These are phyloP conservation scores for Pinna nobilis DNA, from an alignment of 1,140 invertebrate genomes.

Conservation along the genomic window DNA sequence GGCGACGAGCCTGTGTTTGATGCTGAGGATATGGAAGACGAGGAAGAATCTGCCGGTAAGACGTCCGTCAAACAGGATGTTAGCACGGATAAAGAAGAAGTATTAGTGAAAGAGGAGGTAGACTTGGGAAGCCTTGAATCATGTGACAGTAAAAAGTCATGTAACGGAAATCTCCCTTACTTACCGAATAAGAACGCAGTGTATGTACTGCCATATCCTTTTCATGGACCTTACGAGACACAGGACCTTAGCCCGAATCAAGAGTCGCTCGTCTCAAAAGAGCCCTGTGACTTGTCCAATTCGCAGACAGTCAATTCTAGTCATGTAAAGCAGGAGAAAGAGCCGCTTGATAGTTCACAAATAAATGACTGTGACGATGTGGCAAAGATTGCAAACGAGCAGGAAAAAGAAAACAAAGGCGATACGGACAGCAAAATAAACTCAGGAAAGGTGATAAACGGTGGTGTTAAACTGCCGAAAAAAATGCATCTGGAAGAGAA, in stretches of 20 bases:
- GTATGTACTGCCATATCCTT: constrained; percentile 62
- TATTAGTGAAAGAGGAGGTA: constrained; percentile 7
- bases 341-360: constrained; percentile 20
- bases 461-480: too few species aligned
- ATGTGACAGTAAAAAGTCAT: constrained; percentile 11
- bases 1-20: neutral
- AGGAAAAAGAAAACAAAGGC: constrained; percentile 19
- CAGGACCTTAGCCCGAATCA: constrained; percentile 21
- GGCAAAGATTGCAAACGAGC: constrained; percentile 17
- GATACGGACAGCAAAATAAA: neutral
- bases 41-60: neutral
- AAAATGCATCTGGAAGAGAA: neutral
- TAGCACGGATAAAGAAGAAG: constrained; percentile 33
- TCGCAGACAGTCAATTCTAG: constrained; percentile 32
- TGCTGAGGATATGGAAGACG: neutral
- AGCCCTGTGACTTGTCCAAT: constrained; percentile 59
- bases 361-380: constrained; percentile 24
- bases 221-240: too few species aligned
- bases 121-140: too few species aligned
- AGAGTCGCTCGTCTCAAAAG: constrained; percentile 29
- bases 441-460: too few species aligned
- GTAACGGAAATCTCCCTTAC: constrained; percentile 38
- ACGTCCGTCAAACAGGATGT: neutral
- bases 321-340: constrained; percentile 14
- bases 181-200: constrained; percentile 70